Percentiles rank a stretch among this genome's conserved stretches.
phyloP scores from a whole-genome alignment of 2,888 invertebrate genomes.

The Drosophila paucipuncta region DNA sequence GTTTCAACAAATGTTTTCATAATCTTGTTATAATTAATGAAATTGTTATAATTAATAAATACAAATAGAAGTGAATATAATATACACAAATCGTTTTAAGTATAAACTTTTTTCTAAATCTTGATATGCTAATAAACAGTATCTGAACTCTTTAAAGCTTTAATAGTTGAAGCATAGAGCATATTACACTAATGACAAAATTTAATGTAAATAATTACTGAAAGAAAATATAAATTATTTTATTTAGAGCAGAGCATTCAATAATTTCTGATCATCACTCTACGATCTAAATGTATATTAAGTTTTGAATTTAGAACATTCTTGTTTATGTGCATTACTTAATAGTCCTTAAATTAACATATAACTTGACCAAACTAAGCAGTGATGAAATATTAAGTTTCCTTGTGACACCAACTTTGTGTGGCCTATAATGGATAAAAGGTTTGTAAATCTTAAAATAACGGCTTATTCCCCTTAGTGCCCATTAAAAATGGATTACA shows the following conservation, averaged over 20 bases:
- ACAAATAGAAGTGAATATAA: background rate
- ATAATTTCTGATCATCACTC: background rate
- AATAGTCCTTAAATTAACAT: background rate
- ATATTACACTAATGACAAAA: background rate
- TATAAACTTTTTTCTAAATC: too few species aligned
- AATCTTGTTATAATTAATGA: fast-evolving
- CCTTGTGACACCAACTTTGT: background rate
- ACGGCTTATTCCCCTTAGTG: background rate
- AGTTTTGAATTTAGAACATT: too few species aligned
- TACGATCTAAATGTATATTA: too few species aligned
- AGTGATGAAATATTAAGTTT: background rate
- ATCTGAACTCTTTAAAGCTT: background rate
- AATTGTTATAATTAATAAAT: too few species aligned
- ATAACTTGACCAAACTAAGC: background rate
- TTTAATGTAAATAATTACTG: background rate
- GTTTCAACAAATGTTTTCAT: background rate
- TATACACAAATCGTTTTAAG: background rate
- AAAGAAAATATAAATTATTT: background rate
- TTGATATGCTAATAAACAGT: too few species aligned
- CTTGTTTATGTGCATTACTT: background rate
- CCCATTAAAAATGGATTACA: background rate
- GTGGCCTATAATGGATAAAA: background rate
- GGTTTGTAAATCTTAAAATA: background rate
- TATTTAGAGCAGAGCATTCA: background rate
- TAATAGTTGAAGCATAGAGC: background rate